Evolutionary conservation across 2,888 invertebrate species (phyloP).

Genomic region (Acleris cristana): DNA sequence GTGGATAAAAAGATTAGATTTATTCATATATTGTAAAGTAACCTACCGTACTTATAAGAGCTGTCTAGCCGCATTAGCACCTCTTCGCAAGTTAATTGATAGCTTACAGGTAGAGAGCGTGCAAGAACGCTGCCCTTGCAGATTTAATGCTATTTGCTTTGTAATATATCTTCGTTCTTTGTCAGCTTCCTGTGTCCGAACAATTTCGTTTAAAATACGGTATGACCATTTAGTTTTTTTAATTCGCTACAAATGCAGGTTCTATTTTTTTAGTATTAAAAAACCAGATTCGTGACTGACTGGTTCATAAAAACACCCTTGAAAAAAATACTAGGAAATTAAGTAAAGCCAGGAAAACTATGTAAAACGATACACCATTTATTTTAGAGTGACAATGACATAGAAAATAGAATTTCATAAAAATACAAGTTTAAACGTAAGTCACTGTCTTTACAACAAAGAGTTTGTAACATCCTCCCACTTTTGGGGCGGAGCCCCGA

Average conservation of each 20-base stretch:
- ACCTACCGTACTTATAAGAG: conserved; percentile 53
- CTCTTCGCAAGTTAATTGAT: conserved; percentile 67
- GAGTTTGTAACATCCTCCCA: no score
- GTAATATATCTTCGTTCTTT: conserved; percentile 54
- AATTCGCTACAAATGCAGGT: neutral
- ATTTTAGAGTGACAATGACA: no score
- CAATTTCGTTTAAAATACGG: neutral
- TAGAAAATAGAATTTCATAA: no score
- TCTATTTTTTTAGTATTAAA: neutral
- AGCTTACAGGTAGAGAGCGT: conserved; percentile 65
- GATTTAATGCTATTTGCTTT: conserved; percentile 65
- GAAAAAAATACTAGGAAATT: no score
- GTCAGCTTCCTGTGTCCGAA: conserved; percentile 11
- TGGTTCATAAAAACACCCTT: no score
- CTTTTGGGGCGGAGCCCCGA: no score
- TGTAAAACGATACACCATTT: no score
- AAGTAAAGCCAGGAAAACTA: no score
- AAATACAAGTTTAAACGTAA: no score
- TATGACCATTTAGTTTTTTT: no score
- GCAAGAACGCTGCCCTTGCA: conserved; percentile 73
- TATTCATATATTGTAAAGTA: conserved; percentile 8
- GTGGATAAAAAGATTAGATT: conserved; percentile 1
- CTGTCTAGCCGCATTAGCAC: conserved; percentile 46
- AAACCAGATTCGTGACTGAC: neutral
- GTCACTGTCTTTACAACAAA: no score